These are phyloP conservation scores for Lumbricus terrestris DNA, from an alignment of 2,888 invertebrate species.

Conservation along the genomic window DNA sequence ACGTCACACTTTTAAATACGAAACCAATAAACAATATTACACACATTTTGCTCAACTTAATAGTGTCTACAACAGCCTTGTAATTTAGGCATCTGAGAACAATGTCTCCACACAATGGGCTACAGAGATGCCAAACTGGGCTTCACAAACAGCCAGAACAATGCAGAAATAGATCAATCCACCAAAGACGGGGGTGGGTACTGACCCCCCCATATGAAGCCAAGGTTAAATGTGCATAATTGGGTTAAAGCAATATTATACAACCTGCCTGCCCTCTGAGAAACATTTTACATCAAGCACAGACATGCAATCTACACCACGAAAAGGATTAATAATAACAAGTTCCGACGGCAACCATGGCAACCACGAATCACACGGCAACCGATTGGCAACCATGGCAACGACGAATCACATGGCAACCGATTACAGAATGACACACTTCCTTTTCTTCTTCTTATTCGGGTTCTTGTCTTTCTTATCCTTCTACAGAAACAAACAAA, in stretches of 20 bases:
- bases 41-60: background rate
- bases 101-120: background rate
- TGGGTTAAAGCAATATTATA: background rate
- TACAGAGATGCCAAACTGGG: background rate
- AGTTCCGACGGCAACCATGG: background rate
- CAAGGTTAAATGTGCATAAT: background rate
- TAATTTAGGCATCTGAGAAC: background rate
- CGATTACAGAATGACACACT: slow-evolving; percentile 36
- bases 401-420: background rate
- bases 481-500: slow-evolving; percentile 47
- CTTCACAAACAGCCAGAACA: background rate
- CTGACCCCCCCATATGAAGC: background rate
- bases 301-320: slow-evolving; percentile 9
- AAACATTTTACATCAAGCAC: slow-evolving; percentile 4
- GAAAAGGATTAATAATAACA: slow-evolving; percentile 9
- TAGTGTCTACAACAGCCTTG: background rate
- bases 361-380: background rate
- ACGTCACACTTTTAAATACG: background rate
- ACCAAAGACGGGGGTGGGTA: background rate
- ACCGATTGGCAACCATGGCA: too few relatives aligned
- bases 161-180: background rate
- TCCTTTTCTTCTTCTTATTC: slow-evolving; percentile 47
- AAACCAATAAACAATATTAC: background rate
- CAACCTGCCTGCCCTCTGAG: background rate
- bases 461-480: slow-evolving; percentile 55